A percentile compares a stretch with the other conserved stretches of the same genome.
Evolutionary conservation across 2,888 invertebrate genomes (phyloP).

Genomic region (Exocentrus adspersus): DNA sequence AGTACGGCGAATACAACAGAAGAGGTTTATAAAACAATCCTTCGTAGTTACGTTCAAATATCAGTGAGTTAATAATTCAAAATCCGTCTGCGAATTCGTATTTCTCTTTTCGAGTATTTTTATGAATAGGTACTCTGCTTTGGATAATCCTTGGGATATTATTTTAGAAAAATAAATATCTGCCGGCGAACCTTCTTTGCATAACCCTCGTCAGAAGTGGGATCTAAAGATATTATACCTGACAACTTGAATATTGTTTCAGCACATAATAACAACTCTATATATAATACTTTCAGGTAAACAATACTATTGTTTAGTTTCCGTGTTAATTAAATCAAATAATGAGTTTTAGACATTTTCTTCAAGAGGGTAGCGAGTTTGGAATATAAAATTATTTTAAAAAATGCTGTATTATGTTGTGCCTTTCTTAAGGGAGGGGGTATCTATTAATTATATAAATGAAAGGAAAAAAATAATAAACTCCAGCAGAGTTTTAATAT

Average conservation of each 20-base stretch:
- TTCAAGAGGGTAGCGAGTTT: too few relatives aligned
- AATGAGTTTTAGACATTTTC: too few relatives aligned
- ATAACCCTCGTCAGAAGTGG: not conserved
- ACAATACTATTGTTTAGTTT: too few relatives aligned
- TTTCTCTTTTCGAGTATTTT: constrained; percentile 31
- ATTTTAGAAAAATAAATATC: constrained; percentile 38
- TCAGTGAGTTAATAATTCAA: constrained; percentile 45
- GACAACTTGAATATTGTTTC: too few relatives aligned
- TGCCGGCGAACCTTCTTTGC: constrained; percentile 33
- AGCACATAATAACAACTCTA: too few relatives aligned
- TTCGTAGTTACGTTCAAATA: constrained; percentile 35
- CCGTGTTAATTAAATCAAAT: too few relatives aligned
- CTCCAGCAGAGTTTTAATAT: not conserved
- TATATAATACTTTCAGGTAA: too few relatives aligned
- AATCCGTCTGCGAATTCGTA: constrained; percentile 41
- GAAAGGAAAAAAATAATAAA: too few relatives aligned
- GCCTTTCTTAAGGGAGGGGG: too few relatives aligned
- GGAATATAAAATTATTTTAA: too few relatives aligned
- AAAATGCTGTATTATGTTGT: too few relatives aligned
- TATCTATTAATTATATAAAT: too few relatives aligned
- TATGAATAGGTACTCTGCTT: constrained; percentile 35
- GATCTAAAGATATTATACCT: not conserved
- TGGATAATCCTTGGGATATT: constrained; percentile 36
- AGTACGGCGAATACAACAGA: not conserved
- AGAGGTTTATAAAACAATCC: not conserved